These are phyloP conservation scores for Pseudochirops cupreus DNA, from an alignment of 2,797 vertebrate species.

Conservation along the genomic window DNA sequence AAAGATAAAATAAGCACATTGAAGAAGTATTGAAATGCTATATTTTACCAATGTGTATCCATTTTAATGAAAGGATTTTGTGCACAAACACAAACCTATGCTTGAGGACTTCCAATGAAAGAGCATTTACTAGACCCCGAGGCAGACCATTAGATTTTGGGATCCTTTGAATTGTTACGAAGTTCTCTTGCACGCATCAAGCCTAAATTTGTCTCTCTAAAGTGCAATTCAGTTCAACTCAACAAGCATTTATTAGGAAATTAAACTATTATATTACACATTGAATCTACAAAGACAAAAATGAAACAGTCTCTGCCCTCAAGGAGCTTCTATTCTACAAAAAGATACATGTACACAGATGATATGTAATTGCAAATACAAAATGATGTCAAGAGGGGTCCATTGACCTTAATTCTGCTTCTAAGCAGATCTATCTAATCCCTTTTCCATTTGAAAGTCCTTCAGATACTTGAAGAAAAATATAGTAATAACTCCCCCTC, in stretches of 20 bases:
- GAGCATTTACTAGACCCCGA: not conserved
- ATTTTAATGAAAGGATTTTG: not conserved
- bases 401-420: not conserved
- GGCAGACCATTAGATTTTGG: not conserved
- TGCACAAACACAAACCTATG: not conserved
- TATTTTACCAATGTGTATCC: not conserved
- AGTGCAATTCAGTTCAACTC: not conserved
- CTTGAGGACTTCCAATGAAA: not conserved
- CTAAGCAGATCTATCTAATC: not conserved
- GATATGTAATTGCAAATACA: not conserved
- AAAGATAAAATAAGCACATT: not conserved
- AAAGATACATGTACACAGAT: not conserved
- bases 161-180: not conserved
- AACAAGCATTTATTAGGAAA: not conserved
- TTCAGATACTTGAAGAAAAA: not conserved
- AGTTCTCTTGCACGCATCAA: not conserved
- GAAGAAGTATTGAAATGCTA: not conserved
- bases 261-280: not conserved
- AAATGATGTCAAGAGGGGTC: not conserved
- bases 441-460: not conserved
- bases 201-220: not conserved
- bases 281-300: not conserved
- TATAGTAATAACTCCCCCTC: not conserved
- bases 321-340: not conserved
- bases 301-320: not conserved